phyloP scores from a whole-genome alignment of 2,888 invertebrate species.

The Aphodius sticticus region DNA sequence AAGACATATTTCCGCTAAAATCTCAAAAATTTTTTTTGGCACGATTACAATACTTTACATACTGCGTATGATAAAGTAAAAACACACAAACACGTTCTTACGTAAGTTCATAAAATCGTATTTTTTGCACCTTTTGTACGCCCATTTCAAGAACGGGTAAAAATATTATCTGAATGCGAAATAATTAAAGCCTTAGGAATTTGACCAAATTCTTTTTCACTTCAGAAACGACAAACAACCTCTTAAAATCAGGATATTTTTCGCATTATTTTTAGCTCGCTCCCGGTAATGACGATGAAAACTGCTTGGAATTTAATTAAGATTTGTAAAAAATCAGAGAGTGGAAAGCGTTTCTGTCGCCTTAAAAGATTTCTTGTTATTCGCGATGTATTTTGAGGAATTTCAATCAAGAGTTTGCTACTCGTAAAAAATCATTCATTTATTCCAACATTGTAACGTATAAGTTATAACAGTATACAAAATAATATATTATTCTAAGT shows the following conservation, averaged over 20 bases:
- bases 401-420: not conserved
- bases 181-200: not conserved
- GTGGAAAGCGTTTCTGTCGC: not conserved
- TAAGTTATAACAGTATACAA: not conserved
- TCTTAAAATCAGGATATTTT: not conserved
- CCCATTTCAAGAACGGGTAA: not conserved
- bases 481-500: not conserved
- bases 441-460: not conserved
- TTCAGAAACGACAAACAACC: not conserved
- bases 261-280: not conserved
- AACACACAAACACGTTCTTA: too few species aligned
- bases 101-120: too few species aligned
- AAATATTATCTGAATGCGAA: not conserved
- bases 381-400: not conserved
- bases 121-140: too few species aligned
- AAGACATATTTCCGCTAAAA: too few species aligned
- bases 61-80: too few species aligned
- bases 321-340: not conserved
- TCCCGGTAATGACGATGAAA: not conserved
- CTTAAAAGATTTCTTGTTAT: not conserved
- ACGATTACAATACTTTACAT: too few species aligned
- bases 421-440: not conserved
- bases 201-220: not conserved
- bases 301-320: not conserved
- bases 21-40: too few species aligned